phyloP scores from a whole-genome alignment of 2,113 vertebrate genomes.

The Argyrosomus japonicus region DNA sequence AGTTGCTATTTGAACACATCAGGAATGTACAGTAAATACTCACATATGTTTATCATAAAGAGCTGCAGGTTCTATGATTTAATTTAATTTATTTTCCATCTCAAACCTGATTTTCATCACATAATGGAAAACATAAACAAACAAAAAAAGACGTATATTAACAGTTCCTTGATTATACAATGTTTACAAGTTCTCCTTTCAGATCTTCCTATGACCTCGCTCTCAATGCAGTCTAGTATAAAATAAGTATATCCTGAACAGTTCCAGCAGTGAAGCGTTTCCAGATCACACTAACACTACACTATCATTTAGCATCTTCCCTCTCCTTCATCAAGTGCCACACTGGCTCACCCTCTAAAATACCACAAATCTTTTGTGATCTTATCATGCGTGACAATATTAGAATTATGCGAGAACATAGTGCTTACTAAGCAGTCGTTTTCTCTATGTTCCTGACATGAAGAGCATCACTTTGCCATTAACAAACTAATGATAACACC shows the following conservation, averaged over 20 bases:
- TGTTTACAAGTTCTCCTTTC: neutral
- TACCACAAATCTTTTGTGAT: constrained; percentile 77
- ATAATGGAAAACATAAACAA: neutral
- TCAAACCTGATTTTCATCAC: constrained; percentile 24
- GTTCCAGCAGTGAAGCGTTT: constrained; percentile 17
- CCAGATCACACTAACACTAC: constrained; percentile 29
- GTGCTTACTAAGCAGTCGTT: constrained; percentile 63
- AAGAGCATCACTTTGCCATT: constrained; percentile 79
- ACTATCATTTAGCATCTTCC: constrained; percentile 54
- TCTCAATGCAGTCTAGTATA: neutral
- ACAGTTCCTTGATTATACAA: constrained; percentile 6
- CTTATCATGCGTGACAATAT: constrained; percentile 81
- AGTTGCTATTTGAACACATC: constrained; percentile 39
- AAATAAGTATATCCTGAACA: constrained; percentile 9
- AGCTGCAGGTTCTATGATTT: constrained; percentile 15
- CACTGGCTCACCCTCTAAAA: constrained; percentile 48
- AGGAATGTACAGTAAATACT: constrained; percentile 32
- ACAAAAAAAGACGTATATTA: neutral
- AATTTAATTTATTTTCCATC: neutral
- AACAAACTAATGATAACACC: constrained; percentile 84
- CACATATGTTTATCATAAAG: constrained; percentile 14
- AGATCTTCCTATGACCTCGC: constrained; percentile 10
- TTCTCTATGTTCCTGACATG: constrained; percentile 70
- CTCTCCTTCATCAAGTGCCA: constrained; percentile 50
- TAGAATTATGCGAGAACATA: constrained; percentile 68